Evolutionary conservation across 1,140 invertebrate species (phyloP).

Genomic region (Hydropsyche tenuis): DNA sequence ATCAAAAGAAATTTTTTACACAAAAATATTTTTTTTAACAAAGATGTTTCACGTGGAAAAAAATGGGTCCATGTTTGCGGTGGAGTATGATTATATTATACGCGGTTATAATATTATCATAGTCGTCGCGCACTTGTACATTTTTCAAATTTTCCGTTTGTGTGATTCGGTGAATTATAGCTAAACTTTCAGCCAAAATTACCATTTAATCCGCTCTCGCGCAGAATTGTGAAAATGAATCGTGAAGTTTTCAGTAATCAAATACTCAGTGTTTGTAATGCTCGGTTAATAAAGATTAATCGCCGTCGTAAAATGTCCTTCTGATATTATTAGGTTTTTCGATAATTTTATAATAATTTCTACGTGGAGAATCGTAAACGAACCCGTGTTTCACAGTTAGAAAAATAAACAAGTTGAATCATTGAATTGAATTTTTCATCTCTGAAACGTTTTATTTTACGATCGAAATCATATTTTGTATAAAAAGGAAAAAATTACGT

Average conservation of each 20-base stretch:
- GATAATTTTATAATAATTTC: background rate
- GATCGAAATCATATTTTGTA: too few relatives aligned
- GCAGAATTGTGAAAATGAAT: slow-evolving; percentile 29
- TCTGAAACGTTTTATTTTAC: too few relatives aligned
- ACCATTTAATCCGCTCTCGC: slow-evolving; percentile 25
- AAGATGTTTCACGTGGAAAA: too few relatives aligned
- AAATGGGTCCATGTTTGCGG: too few relatives aligned
- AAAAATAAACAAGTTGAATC: too few relatives aligned
- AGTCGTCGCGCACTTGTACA: background rate
- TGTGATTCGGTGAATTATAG: slow-evolving; percentile 27
- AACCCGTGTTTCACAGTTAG: too few relatives aligned
- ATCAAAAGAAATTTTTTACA: too few relatives aligned
- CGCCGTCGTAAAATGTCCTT: slow-evolving; percentile 19
- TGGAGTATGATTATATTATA: too few relatives aligned
- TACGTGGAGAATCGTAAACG: background rate
- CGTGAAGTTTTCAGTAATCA: slow-evolving; percentile 28
- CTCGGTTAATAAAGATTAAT: slow-evolving; percentile 29
- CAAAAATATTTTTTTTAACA: too few relatives aligned
- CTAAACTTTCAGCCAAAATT: slow-evolving; percentile 24
- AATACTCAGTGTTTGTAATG: slow-evolving; percentile 27
- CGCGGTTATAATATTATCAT: too few relatives aligned
- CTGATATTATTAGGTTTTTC: background rate
- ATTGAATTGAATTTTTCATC: too few relatives aligned
- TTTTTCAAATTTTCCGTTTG: slow-evolving; percentile 26
- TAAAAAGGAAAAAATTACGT: too few relatives aligned